Evolutionary conservation across 2,888 invertebrate species (phyloP), one percentile per base, ranked within the genome.

Genomic region (Ceriagrion tenellum): DNA sequence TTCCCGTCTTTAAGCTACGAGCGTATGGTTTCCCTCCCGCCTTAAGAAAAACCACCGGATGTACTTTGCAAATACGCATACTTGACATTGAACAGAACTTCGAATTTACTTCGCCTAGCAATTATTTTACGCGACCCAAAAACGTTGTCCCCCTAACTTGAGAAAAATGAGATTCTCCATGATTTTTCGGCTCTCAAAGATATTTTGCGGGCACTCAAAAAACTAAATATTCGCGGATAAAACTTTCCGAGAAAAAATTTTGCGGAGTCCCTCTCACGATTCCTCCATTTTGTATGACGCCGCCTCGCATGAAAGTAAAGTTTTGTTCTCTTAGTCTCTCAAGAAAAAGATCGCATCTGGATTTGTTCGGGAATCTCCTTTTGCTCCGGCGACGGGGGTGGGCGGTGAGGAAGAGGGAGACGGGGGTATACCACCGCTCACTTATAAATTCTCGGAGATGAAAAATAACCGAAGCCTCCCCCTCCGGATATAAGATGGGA

Each of bases 311-410:
- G 69, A 69, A 26, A 26, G 69, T n/a, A n/a, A 69, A 69, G 69
- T 69, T 69, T 69, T n/a, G 26, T 69, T 69, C 69, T 10, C 69
- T 69, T 69, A 69, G 69, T 69, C 69, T 69, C 69, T 69, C n/a
- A 69, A 26, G 69, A n/a, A n/a, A 47, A 69, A 69, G 69, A 69
- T 69, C 69, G 69, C 69, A 69, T 69, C 69, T 69, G 69, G 69
- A 69, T 69, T 69, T 69, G 69, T 69, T 69, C 23, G 69, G 23
- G n/a, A 69, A n/a, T n/a, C 69, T n/a, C 4, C 69, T 69, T 47
- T 69, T 69, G 69, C 69, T 69, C 12, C 26, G 20, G 69, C 69
- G 26, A 59, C 8, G 69, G 12, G n/a, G 26, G 23, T 4, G 47
- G 47, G 47, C 2, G 47, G 8, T 2, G 47, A 47, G 47, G 8